Evolutionary conservation across 1,140 invertebrate species (phyloP), one percentile per base, ranked within the genome.

Genomic region (Scaptomyza graminum): DNA sequence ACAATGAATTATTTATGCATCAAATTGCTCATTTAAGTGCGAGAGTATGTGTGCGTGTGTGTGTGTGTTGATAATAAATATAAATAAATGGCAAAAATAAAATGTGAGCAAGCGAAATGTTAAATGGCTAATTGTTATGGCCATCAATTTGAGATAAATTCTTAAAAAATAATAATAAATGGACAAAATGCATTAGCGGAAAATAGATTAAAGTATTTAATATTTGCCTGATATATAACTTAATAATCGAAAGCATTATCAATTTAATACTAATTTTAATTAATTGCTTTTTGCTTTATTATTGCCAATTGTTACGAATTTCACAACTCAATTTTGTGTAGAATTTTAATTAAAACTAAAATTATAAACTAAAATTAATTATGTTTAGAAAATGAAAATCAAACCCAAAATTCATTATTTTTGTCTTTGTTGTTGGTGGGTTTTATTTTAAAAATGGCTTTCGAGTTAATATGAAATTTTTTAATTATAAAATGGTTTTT

Each of bases 91-190:
- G 81, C 68, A 46, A 77, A 46, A 77, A 54, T 54, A 65, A 34
- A 75, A 87, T 82, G 52, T 77, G 85, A 77, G 74, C 82, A 65
- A 77, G 71, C 46, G 41, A 57, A 63, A 78, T 55, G 57, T 76
- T 76, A 51, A 85, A 74, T 61, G 64, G 81, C 60, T 62, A 55
- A 72, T 75, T 69, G 71, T 49, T 50, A 44, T 8, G 51, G 5
- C 50, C 59, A 61, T 51, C 18, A 69, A 54, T 64, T 43, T 56
- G 64, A 70, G 56, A 43, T n/a, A n/a, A 34, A 7, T 28, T 56
- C 64, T 37, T 28, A 16, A 57, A 51, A 51, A 22, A 56, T 49
- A 50, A 13, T 0, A n/a, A 55, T 46, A 31, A 37, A 47, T 18
- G 31, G 12, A 8, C 15, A 51, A 51, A 34, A 52, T 52, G 9